These are phyloP conservation scores for Lamellibrachia satsuma DNA, from an alignment of 2,888 invertebrate species.

Conservation along the genomic window DNA sequence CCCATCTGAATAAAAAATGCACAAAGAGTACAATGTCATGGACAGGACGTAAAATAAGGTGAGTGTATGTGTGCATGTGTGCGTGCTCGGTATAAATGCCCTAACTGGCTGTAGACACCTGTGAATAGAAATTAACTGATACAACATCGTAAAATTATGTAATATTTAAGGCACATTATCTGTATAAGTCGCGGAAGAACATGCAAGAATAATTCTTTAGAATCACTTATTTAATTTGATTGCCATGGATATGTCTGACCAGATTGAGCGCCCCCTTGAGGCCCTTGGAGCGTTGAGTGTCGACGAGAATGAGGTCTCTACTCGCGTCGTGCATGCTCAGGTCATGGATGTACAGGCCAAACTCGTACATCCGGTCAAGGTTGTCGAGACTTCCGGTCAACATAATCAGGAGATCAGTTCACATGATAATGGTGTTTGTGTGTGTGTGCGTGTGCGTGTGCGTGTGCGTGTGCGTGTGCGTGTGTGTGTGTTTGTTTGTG, in stretches of 20 bases:
- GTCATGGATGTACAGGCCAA: slow-evolving; percentile 95
- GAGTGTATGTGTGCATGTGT: too few relatives aligned
- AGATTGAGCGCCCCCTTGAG: slow-evolving; percentile 89
- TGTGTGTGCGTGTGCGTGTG: neutral
- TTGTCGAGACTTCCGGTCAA: slow-evolving; percentile 78
- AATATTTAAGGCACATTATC: too few relatives aligned
- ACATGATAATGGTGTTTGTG: neutral
- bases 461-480: neutral
- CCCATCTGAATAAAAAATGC: too few relatives aligned
- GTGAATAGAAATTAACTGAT: too few relatives aligned
- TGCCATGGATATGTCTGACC: slow-evolving; percentile 48
- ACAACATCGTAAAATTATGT: too few relatives aligned
- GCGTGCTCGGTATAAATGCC: too few relatives aligned
- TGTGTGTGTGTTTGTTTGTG: neutral
- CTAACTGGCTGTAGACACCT: too few relatives aligned
- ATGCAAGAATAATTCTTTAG: neutral
- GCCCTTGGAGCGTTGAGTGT: slow-evolving; percentile 96
- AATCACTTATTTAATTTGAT: neutral
- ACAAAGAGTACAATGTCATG: too few relatives aligned
- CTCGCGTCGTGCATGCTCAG: slow-evolving; percentile 98
- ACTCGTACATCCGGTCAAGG: slow-evolving; percentile 87
- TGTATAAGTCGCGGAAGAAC: neutral
- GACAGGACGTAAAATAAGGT: too few relatives aligned
- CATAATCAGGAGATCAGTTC: slow-evolving; percentile 28
- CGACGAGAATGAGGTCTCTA: slow-evolving; percentile 93